Percentiles rank a stretch among this genome's conserved stretches.
Evolutionary conservation across 2,113 vertebrate species (phyloP).

Genomic region (Varanus salvator): DNA sequence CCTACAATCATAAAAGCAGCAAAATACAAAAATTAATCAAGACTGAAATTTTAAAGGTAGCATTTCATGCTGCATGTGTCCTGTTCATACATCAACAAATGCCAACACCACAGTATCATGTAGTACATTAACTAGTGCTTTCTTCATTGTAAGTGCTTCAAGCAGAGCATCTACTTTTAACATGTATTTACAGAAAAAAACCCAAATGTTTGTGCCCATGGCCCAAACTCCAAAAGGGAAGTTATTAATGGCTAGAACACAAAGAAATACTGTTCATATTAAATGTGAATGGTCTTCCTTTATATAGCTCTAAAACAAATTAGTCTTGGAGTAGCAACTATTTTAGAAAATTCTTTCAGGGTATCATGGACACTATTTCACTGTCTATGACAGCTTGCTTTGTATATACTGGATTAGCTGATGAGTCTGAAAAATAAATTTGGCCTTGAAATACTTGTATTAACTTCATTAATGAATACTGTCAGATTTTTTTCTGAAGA

Average conservation of each 20-base stretch:
- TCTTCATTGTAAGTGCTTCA: neutral
- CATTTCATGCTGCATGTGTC: neutral
- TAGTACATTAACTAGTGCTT: neutral
- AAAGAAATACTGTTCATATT: neutral
- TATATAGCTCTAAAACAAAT: neutral
- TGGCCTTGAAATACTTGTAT: conserved; percentile 37
- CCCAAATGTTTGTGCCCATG: neutral
- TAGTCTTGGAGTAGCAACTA: neutral
- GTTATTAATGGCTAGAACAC: neutral
- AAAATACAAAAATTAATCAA: neutral
- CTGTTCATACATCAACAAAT: neutral
- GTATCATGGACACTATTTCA: neutral
- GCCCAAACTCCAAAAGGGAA: neutral
- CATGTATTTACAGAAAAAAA: neutral
- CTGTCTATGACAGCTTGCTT: neutral
- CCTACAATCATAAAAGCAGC: neutral
- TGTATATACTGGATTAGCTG: neutral
- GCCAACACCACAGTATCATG: neutral
- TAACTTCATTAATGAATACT: conserved; percentile 29
- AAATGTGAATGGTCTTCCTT: neutral
- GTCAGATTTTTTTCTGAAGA: conserved; percentile 38
- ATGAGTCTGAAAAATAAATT: neutral
- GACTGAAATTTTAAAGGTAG: neutral
- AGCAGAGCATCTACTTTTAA: neutral
- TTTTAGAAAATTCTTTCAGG: neutral